Percentiles rank a stretch among this genome's conserved stretches.
Conservation (phyloP, 2,113 vertebrate species). For the Condylura cristata region DNA sequence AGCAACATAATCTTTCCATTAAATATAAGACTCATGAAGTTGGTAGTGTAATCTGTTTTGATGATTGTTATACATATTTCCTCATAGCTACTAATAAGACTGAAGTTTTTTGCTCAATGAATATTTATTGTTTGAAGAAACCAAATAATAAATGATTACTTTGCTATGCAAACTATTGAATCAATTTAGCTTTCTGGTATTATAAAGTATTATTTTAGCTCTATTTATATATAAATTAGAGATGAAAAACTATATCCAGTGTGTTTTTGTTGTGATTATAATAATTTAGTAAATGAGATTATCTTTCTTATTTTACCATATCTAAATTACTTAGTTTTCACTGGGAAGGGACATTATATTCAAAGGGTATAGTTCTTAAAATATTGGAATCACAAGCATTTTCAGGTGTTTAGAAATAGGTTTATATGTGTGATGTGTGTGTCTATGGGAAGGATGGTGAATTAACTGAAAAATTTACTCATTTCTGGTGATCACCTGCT, state of each 20-base stretch:
- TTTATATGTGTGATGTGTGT: not conserved
- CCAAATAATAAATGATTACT: not conserved
- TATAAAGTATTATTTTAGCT: not conserved
- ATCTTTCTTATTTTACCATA: not conserved
- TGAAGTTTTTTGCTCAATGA: not conserved
- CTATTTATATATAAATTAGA: conserved; percentile 20
- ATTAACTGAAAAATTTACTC: not conserved
- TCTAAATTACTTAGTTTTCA: not conserved
- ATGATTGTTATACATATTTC: not conserved
- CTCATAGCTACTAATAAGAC: not conserved
- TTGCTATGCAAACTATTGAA: not conserved
- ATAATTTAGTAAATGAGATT: not conserved
- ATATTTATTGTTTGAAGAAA: not conserved
- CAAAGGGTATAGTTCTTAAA: not conserved
- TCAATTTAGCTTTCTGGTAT: not conserved
- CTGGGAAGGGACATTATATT: not conserved
- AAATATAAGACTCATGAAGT: not conserved
- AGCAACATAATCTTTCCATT: not conserved
- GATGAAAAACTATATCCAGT: not conserved
- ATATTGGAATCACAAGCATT: not conserved
- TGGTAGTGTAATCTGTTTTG: not conserved
- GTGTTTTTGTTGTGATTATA: not conserved
- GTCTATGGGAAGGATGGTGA: too few relatives aligned
- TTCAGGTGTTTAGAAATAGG: not conserved
- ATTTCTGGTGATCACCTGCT: not conserved